Conservation (phyloP, 2,797 vertebrate genomes). For the Sebastiscus albofasciatus region DNA sequence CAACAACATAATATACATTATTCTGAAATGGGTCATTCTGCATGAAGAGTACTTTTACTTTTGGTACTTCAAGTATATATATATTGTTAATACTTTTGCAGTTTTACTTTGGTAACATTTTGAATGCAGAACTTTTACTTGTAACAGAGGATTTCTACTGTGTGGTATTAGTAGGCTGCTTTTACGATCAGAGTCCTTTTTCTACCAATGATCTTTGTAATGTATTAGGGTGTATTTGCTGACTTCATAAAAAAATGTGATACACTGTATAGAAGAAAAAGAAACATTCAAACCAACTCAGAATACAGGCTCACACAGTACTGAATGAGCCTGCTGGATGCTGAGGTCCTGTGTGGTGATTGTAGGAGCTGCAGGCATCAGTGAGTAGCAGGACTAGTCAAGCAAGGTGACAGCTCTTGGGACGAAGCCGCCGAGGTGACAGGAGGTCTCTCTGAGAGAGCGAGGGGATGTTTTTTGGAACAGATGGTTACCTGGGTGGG, state of each 20-base stretch:
- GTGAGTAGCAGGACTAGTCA: slow-evolving; percentile 14
- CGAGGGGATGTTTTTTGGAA: neutral
- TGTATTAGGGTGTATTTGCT: neutral
- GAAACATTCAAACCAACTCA: neutral
- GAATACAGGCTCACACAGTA: neutral
- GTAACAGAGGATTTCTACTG: neutral
- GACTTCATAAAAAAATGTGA: neutral
- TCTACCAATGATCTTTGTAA: neutral
- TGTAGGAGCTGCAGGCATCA: neutral
- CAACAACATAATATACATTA: too few relatives aligned
- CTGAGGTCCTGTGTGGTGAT: neutral
- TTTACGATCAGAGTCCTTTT: neutral
- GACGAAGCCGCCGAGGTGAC: slow-evolving; percentile 29
- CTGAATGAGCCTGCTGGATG: neutral
- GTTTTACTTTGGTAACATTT: neutral
- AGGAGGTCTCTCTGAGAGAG: slow-evolving; percentile 18
- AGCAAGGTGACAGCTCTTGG: slow-evolving; percentile 19
- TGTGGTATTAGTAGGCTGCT: neutral
- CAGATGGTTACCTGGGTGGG: slow-evolving; percentile 54
- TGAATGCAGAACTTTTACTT: neutral
- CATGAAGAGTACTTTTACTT: too few relatives aligned
- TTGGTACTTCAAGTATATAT: too few relatives aligned
- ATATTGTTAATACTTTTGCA: neutral
- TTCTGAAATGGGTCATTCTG: too few relatives aligned
- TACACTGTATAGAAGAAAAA: neutral